Conservation (phyloP, 2,888 invertebrate species). For the Pterostichus niger region DNA sequence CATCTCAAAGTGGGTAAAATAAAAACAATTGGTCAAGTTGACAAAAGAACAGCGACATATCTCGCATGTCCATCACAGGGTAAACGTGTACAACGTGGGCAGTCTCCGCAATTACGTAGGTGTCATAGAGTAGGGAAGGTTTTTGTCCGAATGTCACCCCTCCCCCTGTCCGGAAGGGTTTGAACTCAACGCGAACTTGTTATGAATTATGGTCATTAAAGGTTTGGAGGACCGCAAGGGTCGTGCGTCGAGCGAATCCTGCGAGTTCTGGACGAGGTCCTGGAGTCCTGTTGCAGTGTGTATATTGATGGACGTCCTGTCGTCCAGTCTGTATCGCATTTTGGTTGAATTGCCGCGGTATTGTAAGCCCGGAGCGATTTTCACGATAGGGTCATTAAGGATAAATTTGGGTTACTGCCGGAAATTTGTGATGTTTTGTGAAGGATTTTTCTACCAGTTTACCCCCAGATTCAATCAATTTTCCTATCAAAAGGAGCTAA, state of each 20-base stretch:
- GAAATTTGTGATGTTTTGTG: conserved; percentile 15
- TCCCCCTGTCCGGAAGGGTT: conserved; percentile 15
- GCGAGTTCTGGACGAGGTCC: neutral
- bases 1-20: conserved; percentile 9
- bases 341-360: neutral
- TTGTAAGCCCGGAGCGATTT: conserved; percentile 4
- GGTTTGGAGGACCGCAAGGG: conserved; percentile 22
- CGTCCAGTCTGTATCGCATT: neutral
- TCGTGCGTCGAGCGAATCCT: neutral
- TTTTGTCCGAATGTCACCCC: conserved; percentile 15
- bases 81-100: conserved; percentile 1
- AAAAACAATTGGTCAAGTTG: conserved; percentile 46
- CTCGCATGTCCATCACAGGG: conserved; percentile 47
- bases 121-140: conserved; percentile 38
- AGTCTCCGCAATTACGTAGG: conserved; percentile 30
- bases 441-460: conserved; percentile 8
- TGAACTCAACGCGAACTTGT: conserved; percentile 52
- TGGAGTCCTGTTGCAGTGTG: neutral
- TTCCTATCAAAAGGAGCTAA: neutral
- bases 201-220: conserved; percentile 55
- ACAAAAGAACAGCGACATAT: conserved; percentile 57
- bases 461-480: neutral
- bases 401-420: conserved; percentile 20
- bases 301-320: neutral
- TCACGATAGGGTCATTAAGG: conserved; percentile 44